phyloP scores from a whole-genome alignment of 2,797 vertebrate genomes.

The Cottoperca gobio region DNA sequence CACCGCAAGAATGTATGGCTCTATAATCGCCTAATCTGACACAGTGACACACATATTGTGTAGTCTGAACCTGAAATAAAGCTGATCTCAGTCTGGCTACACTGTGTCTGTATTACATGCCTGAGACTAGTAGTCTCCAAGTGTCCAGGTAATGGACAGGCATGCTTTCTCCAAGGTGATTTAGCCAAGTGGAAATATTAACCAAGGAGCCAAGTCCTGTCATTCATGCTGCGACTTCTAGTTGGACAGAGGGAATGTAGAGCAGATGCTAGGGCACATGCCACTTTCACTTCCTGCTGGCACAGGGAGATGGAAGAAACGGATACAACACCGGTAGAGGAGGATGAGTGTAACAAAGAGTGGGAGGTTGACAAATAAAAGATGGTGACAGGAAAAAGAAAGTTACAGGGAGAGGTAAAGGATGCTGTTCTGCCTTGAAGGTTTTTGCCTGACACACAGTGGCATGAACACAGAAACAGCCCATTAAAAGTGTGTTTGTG shows the following conservation, averaged over 20 bases:
- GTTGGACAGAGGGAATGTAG: constrained; percentile 67
- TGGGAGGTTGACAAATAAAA: constrained; percentile 52
- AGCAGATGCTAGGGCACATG: constrained; percentile 83
- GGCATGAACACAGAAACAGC: constrained; percentile 16
- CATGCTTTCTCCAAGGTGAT: constrained; percentile 50
- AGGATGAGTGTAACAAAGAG: constrained; percentile 24
- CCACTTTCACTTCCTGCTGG: constrained; percentile 78
- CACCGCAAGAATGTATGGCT: not conserved
- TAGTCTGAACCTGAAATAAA: not conserved
- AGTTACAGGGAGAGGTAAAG: constrained; percentile 13
- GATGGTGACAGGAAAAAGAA: constrained; percentile 27
- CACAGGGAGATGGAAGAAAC: constrained; percentile 56
- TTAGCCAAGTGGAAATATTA: constrained; percentile 57
- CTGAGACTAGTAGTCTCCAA: not conserved
- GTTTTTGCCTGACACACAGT: constrained; percentile 32
- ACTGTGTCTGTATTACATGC: not conserved
- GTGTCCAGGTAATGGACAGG: constrained; percentile 39
- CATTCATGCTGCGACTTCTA: constrained; percentile 66
- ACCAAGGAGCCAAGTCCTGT: constrained; percentile 63
- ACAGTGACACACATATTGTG: not conserved
- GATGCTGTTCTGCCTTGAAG: constrained; percentile 24
- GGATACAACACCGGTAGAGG: constrained; percentile 22
- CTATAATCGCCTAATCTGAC: not conserved
- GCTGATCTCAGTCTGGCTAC: not conserved
- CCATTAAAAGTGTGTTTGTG: constrained; percentile 8